phyloP scores from a whole-genome alignment of 35 echinoderm and acorn worm species.

The Heliocidaris erythrogramma region DNA sequence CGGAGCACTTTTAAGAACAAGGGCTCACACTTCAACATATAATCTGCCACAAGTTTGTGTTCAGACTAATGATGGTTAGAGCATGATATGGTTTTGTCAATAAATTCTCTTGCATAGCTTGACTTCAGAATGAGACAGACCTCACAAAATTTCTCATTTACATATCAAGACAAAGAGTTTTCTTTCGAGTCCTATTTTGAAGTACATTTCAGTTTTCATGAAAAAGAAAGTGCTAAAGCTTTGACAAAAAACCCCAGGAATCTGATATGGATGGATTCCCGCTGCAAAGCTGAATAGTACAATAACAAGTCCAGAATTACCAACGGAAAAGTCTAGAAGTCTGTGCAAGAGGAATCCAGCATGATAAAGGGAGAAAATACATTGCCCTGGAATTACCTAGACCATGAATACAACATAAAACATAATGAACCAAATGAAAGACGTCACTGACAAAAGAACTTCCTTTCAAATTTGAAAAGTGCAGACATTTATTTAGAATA shows the following conservation, averaged over 20 bases:
- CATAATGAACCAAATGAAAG: conserved; percentile 50
- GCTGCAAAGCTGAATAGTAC: not conserved
- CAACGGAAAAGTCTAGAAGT: not conserved
- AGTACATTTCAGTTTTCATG: not conserved
- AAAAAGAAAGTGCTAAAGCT: not conserved
- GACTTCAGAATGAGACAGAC: conserved; percentile 8
- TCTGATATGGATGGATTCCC: not conserved
- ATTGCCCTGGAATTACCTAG: not conserved
- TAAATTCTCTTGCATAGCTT: not conserved
- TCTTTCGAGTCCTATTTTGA: not conserved
- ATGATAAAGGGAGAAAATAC: not conserved
- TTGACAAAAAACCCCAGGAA: not conserved
- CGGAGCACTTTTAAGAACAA: not conserved
- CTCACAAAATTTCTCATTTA: conserved; percentile 5
- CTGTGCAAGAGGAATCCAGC: not conserved
- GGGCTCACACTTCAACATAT: not conserved
- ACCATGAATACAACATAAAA: conserved; percentile 36
- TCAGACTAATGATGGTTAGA: not conserved
- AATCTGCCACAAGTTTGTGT: conserved; percentile 16
- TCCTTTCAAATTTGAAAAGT: conserved; percentile 80
- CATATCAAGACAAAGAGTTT: not conserved
- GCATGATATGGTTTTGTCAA: not conserved
- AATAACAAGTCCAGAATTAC: not conserved
- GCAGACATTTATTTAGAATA: conserved; percentile 74
- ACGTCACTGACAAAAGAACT: conserved; percentile 43